phyloP scores from a whole-genome alignment of 2,797 vertebrate species.

The Sebastes diploproa region DNA sequence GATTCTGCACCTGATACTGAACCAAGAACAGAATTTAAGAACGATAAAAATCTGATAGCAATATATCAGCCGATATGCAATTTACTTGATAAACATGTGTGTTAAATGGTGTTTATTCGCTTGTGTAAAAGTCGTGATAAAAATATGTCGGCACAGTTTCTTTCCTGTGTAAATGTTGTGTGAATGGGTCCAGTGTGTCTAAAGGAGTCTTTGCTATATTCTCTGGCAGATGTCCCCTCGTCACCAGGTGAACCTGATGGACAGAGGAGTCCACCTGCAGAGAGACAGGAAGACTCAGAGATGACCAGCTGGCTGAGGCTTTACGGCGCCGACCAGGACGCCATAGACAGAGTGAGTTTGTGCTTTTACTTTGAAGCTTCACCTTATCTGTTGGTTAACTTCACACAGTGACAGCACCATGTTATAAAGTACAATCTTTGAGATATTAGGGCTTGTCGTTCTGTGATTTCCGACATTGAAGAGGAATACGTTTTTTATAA shows the following conservation, averaged over 20 bases:
- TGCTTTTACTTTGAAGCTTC: not conserved
- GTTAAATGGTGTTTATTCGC: too few species aligned
- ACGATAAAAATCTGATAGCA: not conserved
- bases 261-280: constrained; percentile 63
- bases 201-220: not conserved
- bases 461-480: not conserved
- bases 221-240: constrained; percentile 82
- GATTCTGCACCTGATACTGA: not conserved
- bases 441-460: not conserved
- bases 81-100: too few species aligned
- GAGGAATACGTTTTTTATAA: not conserved
- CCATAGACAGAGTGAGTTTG: constrained; percentile 87
- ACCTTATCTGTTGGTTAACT: not conserved
- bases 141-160: not conserved
- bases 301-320: constrained; percentile 89
- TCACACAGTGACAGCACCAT: not conserved
- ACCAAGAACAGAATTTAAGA: not conserved
- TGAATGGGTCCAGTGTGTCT: not conserved
- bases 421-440: not conserved
- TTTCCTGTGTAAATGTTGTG: not conserved
- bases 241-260: constrained; percentile 56
- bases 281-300: constrained; percentile 80
- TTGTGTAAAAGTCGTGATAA: too few species aligned
- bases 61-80: too few species aligned
- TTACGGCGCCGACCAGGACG: constrained; percentile 89